Evolutionary conservation across 2,888 invertebrate species (phyloP), one percentile per base, ranked within the genome.

Genomic region (Itoplectis maculator): DNA sequence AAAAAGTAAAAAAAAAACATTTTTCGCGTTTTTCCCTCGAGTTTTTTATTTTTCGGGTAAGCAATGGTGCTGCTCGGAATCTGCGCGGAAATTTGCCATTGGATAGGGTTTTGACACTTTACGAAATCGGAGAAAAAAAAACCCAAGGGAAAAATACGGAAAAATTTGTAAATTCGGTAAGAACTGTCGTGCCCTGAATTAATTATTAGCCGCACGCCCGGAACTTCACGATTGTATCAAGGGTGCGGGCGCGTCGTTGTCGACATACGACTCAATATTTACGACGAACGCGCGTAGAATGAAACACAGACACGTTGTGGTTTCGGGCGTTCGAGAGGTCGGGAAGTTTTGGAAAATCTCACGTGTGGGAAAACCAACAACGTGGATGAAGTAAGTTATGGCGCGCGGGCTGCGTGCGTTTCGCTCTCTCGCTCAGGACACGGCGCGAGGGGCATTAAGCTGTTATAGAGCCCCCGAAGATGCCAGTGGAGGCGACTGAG

Each of bases 371-470:
- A 37, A 54, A 40, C 51, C 37, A 69, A 40, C 56, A 51, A 42
- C 15, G 45, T 29, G 56, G 77, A 81, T 69, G 29, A 63, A 61
- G 56, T 69, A 78, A 78, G 82, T 83, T 78, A 82, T 78, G 79
- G 83, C 75, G 70, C 79, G 75, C 81, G 81, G 79, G 42, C 72
- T 61, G 73, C 42, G 54, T 29, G 29, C 29, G 29, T 29, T 5
- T 29, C 29, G 23, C 75, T 75, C 72, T 74, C 65, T 75, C 74
- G 47, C 29, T 29, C 29, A 2, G 29, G 29, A 29, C 3, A 29
- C n/a, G 51, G 70, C 78, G 75, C 51, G 72, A 81, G 72, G 72
- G 73, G 73, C 77, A 82, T 79, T 76, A 76, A 78, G 76, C 81
- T 69, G 73, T 69, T 79, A 73, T 69, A 75, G 72, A 56, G 49